These are phyloP conservation scores for Centruroides vittatus DNA, from an alignment of 1,140 invertebrate species.

Conservation along the genomic window DNA sequence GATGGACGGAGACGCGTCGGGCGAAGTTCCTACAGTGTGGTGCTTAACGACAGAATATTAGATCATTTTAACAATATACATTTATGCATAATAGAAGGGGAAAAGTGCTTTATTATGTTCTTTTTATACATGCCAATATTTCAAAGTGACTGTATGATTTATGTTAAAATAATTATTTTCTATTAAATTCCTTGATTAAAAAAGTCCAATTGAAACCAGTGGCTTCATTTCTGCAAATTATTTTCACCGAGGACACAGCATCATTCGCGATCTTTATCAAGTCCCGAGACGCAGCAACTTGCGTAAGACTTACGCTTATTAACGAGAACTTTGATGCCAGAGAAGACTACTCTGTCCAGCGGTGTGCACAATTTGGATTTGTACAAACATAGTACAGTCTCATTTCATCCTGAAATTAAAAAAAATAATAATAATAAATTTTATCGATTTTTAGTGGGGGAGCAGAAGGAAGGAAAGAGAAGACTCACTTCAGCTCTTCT, in stretches of 20 bases:
- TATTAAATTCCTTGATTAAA: not conserved
- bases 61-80: no score
- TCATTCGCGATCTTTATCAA: no score
- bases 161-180: not conserved
- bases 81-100: no score
- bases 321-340: no score
- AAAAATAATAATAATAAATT: slow-evolving; percentile 15
- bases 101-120: not conserved
- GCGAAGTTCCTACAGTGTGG: no score
- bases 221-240: not conserved
- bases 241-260: no score
- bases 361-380: slow-evolving; percentile 76
- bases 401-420: slow-evolving; percentile 73
- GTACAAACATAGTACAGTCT: slow-evolving; percentile 98
- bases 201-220: not conserved
- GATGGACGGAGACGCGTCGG: no score
- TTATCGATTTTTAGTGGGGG: not conserved
- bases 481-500: slow-evolving; percentile 63
- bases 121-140: not conserved
- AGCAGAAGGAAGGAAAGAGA: not conserved
- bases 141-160: not conserved
- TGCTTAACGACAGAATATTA: no score
- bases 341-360: slow-evolving; percentile 86
- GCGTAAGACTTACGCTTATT: no score
- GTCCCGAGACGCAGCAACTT: no score